Percentiles rank a stretch among this genome's conserved stretches.
Conservation (phyloP, 64 coral and sea anemone genomes). For the Anthopleura sola region DNA sequence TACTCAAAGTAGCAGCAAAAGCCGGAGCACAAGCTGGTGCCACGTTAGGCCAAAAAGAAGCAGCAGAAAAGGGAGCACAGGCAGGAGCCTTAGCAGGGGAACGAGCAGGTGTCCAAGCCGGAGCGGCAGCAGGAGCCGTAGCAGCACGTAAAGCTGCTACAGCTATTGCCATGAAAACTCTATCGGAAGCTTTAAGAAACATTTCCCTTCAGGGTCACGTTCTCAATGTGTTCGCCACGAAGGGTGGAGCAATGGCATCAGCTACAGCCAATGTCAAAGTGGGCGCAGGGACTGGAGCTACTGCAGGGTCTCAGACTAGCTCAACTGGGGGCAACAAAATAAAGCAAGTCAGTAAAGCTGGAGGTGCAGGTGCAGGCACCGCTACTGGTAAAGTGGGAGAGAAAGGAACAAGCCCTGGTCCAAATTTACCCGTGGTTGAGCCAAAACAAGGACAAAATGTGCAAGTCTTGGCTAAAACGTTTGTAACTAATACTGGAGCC, state of each 20-base stretch:
- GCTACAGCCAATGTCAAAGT: background rate
- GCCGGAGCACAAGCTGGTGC: conserved; percentile 57
- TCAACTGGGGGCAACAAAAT: background rate
- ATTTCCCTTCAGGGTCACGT: background rate
- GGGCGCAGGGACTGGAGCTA: background rate
- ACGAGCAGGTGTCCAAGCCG: conserved; percentile 31
- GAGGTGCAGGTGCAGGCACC: background rate
- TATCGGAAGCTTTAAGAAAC: conserved; percentile 28
- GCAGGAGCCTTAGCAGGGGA: conserved; percentile 54
- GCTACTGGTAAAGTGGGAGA: background rate
- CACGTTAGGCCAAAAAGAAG: conserved; percentile 34
- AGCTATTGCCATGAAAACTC: conserved; percentile 34
- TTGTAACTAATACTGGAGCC: background rate
- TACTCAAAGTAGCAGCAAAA: conserved; percentile 47
- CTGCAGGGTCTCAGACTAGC: background rate
- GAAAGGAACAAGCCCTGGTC: background rate
- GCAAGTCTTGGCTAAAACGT: background rate
- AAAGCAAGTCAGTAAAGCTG: background rate
- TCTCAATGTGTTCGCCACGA: background rate
- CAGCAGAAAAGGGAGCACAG: conserved; percentile 30
- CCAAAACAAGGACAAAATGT: background rate
- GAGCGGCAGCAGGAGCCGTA: conserved; percentile 37
- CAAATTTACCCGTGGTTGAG: background rate
- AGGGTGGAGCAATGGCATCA: background rate
- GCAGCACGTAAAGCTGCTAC: conserved; percentile 53